Evolutionary conservation across 2,888 invertebrate genomes (phyloP), one percentile per base, ranked within the genome.

Genomic region (Tetranychus truncatus): DNA sequence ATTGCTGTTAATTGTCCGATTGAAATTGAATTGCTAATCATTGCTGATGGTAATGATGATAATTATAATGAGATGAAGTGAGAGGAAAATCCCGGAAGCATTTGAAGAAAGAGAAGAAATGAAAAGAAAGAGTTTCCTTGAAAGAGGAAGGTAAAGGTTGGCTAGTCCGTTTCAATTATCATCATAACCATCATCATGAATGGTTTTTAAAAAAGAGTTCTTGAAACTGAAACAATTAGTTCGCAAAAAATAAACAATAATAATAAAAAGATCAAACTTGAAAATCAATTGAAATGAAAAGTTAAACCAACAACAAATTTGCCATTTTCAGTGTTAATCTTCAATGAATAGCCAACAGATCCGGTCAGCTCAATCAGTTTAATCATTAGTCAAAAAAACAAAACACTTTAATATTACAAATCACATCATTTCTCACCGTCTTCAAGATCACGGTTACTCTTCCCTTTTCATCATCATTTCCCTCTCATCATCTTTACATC

Each of bases 391-490:
- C 69, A 21, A 69, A 69, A 20, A 69, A 20, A 18, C 34, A 11
- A 69, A 24, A 24, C 20, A 69, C 69, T 69, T 20, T 24, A 11
- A 20, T 69, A 24, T 24, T 24, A 24, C 34, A 24, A 69, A 24
- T 24, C 69, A 24, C 24, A 20, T 5, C 34, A 69, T 24, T 69
- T 24, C 69, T 69, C 34, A 24, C 24, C 69, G 34, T 69, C 69
- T 24, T 69, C 69, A 55, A 55, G 55, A 55, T 55, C 55, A 55
- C 55, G 55, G 55, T 69, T 21, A 9, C n/a, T 69, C 21, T 69
- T n/a, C 67, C n/a, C 67, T 67, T n/a, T 21, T n/a, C 67, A 67
- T 67, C 67, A 67, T 67, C 21, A 6, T 72, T 72, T 46, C 20
- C 9, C 55, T 55, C 15, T 34, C 72, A 72, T 72, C 24, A 34